phyloP scores from a whole-genome alignment of 2,113 vertebrate species.

The Corythornis cristatus region DNA sequence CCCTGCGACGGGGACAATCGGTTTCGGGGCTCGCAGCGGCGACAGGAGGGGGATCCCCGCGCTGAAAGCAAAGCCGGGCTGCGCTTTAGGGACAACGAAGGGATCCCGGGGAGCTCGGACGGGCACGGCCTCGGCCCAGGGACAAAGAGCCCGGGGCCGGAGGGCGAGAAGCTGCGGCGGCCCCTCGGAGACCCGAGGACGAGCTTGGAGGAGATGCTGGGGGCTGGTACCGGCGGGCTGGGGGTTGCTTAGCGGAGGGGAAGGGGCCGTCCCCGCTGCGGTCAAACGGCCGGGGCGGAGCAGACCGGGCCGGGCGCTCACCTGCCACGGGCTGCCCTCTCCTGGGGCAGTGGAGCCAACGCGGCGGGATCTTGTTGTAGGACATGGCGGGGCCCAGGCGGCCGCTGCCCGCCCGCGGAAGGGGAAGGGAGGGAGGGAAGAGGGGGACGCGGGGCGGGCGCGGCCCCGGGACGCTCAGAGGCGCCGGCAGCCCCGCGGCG shows the following conservation, averaged over 20 bases:
- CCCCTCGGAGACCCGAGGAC: neutral
- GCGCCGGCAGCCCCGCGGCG: conserved; percentile 28
- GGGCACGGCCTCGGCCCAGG: neutral
- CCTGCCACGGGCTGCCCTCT: conserved; percentile 94
- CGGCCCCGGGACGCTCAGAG: neutral
- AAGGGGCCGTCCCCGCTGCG: neutral
- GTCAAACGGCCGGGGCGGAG: neutral
- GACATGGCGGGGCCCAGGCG: conserved; percentile 76
- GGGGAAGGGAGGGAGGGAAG: neutral
- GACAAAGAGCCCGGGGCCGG: neutral
- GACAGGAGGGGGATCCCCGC: neutral
- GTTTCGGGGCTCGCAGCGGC: neutral
- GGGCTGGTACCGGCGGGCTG: too few relatives aligned
- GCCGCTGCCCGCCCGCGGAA: neutral
- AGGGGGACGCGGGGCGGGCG: neutral
- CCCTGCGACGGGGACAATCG: neutral
- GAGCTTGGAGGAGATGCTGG: neutral
- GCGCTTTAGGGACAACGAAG: neutral
- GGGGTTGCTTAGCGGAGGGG: too few relatives aligned
- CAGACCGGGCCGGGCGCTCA: conserved; percentile 52
- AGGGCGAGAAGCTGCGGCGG: neutral
- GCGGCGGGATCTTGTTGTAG: conserved; percentile 90
- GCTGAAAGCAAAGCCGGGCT: neutral
- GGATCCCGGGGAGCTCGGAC: accelerated
- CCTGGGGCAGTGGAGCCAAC: conserved; percentile 93